phyloP scores from a whole-genome alignment of 2,888 invertebrate genomes.

The Athrips mouffetella region DNA sequence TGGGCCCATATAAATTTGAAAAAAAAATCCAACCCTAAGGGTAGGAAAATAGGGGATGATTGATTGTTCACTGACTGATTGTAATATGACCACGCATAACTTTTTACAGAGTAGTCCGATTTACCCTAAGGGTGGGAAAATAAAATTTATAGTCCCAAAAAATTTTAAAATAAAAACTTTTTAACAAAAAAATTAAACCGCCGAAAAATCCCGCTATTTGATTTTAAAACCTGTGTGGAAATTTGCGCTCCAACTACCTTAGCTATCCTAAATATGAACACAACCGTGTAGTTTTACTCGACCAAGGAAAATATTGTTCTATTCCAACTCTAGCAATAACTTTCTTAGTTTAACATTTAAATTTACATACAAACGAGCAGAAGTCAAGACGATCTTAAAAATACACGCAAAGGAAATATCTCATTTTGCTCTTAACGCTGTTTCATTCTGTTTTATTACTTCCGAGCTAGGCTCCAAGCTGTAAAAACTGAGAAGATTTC shows the following conservation, averaged over 20 bases:
- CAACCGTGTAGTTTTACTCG: background rate
- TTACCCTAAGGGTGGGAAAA: too few species aligned
- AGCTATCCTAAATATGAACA: constrained; percentile 2
- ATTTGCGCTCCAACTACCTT: constrained; percentile 6
- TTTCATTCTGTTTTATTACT: constrained; percentile 9
- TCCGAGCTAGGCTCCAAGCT: background rate
- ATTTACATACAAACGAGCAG: constrained; percentile 9
- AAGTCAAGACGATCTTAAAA: background rate
- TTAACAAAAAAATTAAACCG: constrained; percentile 3
- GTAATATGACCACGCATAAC: too few species aligned
- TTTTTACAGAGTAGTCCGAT: too few species aligned
- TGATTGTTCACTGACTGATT: too few species aligned
- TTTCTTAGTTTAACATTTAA: constrained; percentile 3
- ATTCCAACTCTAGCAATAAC: constrained; percentile 2
- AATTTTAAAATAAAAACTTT: too few species aligned
- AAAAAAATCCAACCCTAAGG: too few species aligned
- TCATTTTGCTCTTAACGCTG: constrained; percentile 5
- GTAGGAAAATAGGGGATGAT: too few species aligned
- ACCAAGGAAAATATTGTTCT: too few species aligned
- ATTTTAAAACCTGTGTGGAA: constrained; percentile 8
- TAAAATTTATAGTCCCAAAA: too few species aligned
- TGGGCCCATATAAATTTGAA: too few species aligned
- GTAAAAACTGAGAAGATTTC: background rate
- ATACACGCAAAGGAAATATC: background rate
- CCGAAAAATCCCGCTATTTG: constrained; percentile 10